Percentiles rank a stretch among this genome's conserved stretches.
phyloP scores from a whole-genome alignment of 2,797 vertebrate genomes.

The Muscicapa comitata region DNA sequence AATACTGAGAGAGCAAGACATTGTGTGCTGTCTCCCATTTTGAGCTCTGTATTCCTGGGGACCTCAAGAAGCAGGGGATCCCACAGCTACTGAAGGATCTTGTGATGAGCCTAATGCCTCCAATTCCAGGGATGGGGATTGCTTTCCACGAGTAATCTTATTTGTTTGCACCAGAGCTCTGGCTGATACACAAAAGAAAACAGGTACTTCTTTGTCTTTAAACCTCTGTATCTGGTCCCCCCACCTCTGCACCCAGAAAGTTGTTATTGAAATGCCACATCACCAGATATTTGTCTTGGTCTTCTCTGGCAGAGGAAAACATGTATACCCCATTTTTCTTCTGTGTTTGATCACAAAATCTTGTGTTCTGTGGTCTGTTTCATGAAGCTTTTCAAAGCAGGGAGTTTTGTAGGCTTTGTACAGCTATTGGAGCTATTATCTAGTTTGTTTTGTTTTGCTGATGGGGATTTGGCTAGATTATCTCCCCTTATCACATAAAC shows the following conservation, averaged over 20 bases:
- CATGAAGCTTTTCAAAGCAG: neutral
- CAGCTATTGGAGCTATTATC: neutral
- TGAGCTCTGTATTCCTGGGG: neutral
- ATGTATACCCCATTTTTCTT: neutral
- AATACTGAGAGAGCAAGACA: neutral
- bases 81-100: neutral
- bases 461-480: constrained; percentile 8
- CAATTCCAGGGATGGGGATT: accelerated
- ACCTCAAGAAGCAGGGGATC: neutral
- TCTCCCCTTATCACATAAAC: neutral
- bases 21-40: neutral
- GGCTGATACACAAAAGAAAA: neutral
- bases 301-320: neutral
- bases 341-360: neutral
- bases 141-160: neutral
- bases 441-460: constrained; percentile 20
- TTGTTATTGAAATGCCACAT: neutral
- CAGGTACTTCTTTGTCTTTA: neutral
- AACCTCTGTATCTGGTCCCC: neutral
- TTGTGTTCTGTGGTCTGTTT: neutral
- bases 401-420: neutral
- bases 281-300: neutral
- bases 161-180: neutral
- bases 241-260: neutral
- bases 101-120: neutral